phyloP scores from a whole-genome alignment of 1,140 invertebrate genomes.

The Asbolus verrucosus region DNA sequence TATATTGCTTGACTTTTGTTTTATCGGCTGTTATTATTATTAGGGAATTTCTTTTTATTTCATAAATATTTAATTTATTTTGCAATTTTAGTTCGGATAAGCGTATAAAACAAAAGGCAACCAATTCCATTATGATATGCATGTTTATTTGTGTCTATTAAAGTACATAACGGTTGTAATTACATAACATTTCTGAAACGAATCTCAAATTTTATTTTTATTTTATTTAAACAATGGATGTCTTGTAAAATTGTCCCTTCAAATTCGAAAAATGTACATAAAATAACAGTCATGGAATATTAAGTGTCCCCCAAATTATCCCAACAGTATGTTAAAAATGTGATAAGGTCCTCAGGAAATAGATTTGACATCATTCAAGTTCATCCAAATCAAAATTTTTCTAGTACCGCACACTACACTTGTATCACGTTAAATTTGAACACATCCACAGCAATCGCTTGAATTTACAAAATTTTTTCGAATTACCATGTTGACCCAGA shows the following conservation, averaged over 20 bases:
- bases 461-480: not conserved
- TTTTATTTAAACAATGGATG: conserved; percentile 32
- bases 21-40: conserved; percentile 44
- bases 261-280: conserved; percentile 30
- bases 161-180: conserved; percentile 27
- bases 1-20: conserved; percentile 57
- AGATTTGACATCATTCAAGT: conserved; percentile 60
- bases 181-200: conserved; percentile 46
- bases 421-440: conserved; percentile 16
- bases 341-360: conserved; percentile 64
- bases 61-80: conserved; percentile 42
- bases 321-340: conserved; percentile 57
- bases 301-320: conserved; percentile 45
- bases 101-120: conserved; percentile 53
- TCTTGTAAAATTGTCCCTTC: conserved; percentile 31
- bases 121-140: conserved; percentile 44
- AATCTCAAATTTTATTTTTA: conserved; percentile 53
- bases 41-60: conserved; percentile 4
- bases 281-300: conserved; percentile 31
- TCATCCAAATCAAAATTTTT: conserved; percentile 56
- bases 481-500: conserved; percentile 18
- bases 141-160: conserved; percentile 51
- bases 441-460: conserved; percentile 26
- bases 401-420: conserved; percentile 37
- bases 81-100: conserved; percentile 11